A percentile compares a stretch with the other conserved stretches of the same genome.
Evolutionary conservation across 2,113 vertebrate species (phyloP).

Genomic region (Nibea albiflora): DNA sequence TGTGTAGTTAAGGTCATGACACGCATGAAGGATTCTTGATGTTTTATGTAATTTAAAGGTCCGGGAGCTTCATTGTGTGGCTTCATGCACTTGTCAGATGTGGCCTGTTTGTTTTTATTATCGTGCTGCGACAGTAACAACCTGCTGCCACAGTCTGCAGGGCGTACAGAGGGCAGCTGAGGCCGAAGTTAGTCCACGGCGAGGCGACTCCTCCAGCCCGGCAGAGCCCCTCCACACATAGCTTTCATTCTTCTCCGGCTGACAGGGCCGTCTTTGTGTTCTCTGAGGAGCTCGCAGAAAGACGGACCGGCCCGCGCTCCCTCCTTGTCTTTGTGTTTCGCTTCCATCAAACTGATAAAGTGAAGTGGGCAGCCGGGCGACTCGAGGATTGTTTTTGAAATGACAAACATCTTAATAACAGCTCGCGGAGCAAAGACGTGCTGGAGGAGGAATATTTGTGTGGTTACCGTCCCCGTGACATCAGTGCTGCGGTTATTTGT

Average conservation of each 20-base stretch:
- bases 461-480: conserved; percentile 1
- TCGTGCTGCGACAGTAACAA: not conserved
- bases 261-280: conserved; percentile 70
- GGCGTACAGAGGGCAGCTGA: conserved; percentile 46
- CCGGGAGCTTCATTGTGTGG: not conserved
- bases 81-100: not conserved
- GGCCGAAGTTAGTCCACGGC: conserved; percentile 49
- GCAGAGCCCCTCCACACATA: conserved; percentile 48
- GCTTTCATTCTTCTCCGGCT: conserved; percentile 54
- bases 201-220: too few species aligned
- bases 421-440: conserved; percentile 8
- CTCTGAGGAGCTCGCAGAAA: conserved; percentile 25
- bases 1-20: not conserved
- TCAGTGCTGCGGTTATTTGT: conserved; percentile 23
- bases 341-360: conserved; percentile 44
- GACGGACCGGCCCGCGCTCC: conserved; percentile 1
- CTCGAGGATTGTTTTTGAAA: conserved; percentile 47
- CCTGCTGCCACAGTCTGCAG: too few species aligned
- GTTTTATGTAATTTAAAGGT: not conserved
- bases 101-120: not conserved
- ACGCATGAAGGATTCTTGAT: not conserved
- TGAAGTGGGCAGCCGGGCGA: conserved; percentile 48
- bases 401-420: conserved; percentile 70
- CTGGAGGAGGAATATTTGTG: conserved; percentile 49
- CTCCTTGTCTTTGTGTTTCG: conserved; percentile 12